Conservation (phyloP, 2,888 invertebrate species). For the Anoncus sp. region DNA sequence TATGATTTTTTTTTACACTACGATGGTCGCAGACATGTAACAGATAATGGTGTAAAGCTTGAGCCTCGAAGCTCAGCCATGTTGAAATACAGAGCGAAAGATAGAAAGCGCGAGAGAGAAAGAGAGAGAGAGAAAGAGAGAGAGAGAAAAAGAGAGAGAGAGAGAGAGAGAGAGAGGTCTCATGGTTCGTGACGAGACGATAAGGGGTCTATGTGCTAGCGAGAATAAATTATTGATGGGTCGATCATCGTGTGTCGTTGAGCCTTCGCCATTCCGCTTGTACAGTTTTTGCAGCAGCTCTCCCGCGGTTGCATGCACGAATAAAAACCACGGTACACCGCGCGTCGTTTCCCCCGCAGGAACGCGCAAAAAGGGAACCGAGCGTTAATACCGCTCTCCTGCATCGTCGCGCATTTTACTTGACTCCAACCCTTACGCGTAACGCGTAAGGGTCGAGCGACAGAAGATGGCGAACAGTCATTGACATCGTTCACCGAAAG, state of each 20-base stretch:
- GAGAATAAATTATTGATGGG: slow-evolving; percentile 51
- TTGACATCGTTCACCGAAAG: neutral
- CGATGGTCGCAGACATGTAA: neutral
- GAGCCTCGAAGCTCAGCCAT: slow-evolving; percentile 8
- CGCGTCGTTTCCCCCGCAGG: slow-evolving; percentile 36
- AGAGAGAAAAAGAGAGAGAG: slow-evolving; percentile 1
- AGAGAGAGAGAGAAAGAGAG: neutral
- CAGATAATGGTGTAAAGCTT: slow-evolving; percentile 3
- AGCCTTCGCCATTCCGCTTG: slow-evolving; percentile 48
- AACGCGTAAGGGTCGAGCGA: slow-evolving; percentile 12
- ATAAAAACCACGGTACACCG: slow-evolving; percentile 42
- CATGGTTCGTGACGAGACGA: slow-evolving; percentile 43
- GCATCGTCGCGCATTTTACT: slow-evolving; percentile 57
- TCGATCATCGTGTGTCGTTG: slow-evolving; percentile 46
- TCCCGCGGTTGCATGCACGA: slow-evolving; percentile 36
- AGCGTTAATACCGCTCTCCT: slow-evolving; percentile 50
- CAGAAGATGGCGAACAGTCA: neutral
- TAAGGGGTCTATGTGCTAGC: slow-evolving; percentile 40
- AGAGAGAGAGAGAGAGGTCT: neutral
- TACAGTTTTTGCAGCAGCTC: slow-evolving; percentile 27
- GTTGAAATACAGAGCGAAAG: slow-evolving; percentile 15
- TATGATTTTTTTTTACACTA: neutral
- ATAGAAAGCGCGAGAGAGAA: neutral
- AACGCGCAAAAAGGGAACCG: slow-evolving; percentile 39
- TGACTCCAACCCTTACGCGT: slow-evolving; percentile 35